phyloP scores from a whole-genome alignment of 1,140 invertebrate genomes.

The Mycetomoellerius zeteki region DNA sequence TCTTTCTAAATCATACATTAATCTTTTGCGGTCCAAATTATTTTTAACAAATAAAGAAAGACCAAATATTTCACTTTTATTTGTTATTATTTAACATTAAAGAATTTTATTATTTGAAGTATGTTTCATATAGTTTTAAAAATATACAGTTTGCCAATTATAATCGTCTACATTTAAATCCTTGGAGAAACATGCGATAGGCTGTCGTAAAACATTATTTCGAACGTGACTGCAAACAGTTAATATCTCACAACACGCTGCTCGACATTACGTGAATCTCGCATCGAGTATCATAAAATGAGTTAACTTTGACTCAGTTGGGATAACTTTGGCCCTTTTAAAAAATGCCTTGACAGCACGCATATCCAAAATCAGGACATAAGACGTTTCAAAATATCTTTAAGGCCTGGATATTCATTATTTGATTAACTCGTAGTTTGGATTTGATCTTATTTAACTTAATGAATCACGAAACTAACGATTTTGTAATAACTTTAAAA shows the following conservation, averaged over 20 bases:
- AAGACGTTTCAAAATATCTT: too few species aligned
- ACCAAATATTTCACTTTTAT: too few species aligned
- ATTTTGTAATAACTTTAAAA: too few species aligned
- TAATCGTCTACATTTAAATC: neutral
- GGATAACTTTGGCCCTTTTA: too few species aligned
- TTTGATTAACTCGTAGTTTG: too few species aligned
- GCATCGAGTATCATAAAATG: neutral
- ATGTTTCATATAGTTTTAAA: neutral
- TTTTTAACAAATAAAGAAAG: neutral
- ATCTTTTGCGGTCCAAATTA: neutral
- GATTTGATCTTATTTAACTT: too few species aligned
- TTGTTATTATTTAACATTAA: neutral
- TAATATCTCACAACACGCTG: neutral
- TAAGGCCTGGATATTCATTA: too few species aligned
- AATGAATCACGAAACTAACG: too few species aligned
- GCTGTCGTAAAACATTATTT: neutral
- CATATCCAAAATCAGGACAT: too few species aligned
- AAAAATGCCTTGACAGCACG: too few species aligned
- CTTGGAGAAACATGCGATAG: neutral
- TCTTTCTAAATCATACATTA: neutral
- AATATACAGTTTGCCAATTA: neutral
- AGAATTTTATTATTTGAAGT: neutral
- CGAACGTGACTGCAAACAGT: neutral
- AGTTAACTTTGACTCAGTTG: too few species aligned
- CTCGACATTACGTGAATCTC: neutral